These are phyloP conservation scores for Chlorospingus semifuscus DNA, from an alignment of 2,797 vertebrate genomes.

Conservation along the genomic window DNA sequence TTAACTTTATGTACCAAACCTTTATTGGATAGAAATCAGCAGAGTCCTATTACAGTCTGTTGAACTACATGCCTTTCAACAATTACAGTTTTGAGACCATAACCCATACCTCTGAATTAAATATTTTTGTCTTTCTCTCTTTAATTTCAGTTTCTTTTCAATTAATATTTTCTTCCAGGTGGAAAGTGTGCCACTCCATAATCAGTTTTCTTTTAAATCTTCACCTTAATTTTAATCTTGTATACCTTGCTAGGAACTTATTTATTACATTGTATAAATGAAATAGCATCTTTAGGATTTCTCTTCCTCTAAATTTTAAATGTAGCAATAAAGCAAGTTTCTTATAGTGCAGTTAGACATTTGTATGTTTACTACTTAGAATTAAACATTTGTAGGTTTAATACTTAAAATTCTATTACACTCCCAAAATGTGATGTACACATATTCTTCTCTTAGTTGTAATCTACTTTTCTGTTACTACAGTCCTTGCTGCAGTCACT, in stretches of 20 bases:
- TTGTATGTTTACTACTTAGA: neutral
- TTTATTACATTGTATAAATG: slow-evolving; percentile 12
- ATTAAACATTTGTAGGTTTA: neutral
- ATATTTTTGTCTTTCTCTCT: neutral
- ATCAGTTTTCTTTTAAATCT: neutral
- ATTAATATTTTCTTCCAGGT: neutral
- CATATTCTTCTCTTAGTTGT: neutral
- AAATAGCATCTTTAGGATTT: neutral
- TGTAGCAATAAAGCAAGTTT: neutral
- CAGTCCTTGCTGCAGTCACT: neutral
- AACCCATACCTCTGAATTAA: neutral
- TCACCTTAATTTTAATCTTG: neutral
- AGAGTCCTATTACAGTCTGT: neutral
- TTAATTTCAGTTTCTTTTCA: neutral
- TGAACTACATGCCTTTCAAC: neutral
- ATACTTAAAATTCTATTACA: neutral
- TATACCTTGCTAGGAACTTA: neutral
- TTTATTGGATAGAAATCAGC: neutral
- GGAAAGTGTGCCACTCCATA: neutral
- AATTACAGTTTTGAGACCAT: neutral
- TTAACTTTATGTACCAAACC: neutral
- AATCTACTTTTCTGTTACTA: neutral
- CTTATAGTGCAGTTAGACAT: neutral
- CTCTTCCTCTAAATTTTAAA: slow-evolving; percentile 3
- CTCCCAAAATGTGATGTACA: neutral